These are phyloP conservation scores for Corythornis madagascariensis DNA, from an alignment of 2,113 vertebrate species.

Conservation along the genomic window DNA sequence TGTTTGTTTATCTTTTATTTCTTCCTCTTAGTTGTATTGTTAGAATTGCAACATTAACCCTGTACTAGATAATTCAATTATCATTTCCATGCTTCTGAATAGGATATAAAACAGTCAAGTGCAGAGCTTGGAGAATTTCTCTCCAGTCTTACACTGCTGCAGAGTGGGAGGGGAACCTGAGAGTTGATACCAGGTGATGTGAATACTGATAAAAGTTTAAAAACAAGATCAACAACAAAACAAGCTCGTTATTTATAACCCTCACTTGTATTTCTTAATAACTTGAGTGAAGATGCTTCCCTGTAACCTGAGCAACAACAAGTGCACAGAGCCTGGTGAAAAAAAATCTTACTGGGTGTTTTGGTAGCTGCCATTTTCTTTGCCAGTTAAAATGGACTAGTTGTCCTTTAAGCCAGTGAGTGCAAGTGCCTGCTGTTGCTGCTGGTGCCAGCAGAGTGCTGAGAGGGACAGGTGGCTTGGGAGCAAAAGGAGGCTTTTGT, in stretches of 20 bases:
- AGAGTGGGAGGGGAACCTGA: not conserved
- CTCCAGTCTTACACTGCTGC: not conserved
- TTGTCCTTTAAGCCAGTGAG: not conserved
- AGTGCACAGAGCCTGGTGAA: not conserved
- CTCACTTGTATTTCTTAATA: not conserved
- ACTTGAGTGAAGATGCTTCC: not conserved
- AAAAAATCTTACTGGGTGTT: not conserved
- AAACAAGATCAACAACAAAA: not conserved
- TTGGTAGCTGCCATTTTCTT: not conserved
- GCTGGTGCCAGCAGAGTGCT: not conserved
- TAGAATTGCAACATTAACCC: not conserved
- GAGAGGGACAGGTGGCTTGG: slow-evolving; percentile 60
- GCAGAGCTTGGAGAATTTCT: not conserved
- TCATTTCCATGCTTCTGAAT: not conserved
- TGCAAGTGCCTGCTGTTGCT: not conserved
- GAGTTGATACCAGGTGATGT: not conserved
- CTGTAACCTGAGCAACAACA: not conserved
- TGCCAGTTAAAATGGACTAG: not conserved
- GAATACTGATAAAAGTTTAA: not conserved
- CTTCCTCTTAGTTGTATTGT: not conserved
- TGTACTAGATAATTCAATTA: not conserved
- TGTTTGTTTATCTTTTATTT: not conserved
- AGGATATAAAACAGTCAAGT: not conserved
- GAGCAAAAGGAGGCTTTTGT: slow-evolving; percentile 57
- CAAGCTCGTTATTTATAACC: not conserved